Base-by-base conservation (phyloP, 2,797 vertebrate genomes). In the Enteromius afrohamiltoni region DNA sequence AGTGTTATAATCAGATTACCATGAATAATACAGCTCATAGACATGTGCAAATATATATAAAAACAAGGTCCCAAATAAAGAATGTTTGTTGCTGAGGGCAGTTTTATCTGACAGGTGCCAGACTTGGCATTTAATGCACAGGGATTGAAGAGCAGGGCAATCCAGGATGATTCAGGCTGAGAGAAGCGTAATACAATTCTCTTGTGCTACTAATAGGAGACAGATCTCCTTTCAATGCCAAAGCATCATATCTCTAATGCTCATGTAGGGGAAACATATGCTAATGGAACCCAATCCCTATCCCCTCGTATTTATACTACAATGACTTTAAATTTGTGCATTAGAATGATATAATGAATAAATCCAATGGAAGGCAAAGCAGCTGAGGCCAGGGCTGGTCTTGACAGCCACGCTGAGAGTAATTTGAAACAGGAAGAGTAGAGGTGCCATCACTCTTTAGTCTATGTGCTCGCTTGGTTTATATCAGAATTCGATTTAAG, bases 301-400 rank as follows among this genome's bases (percentile, higher is more conserved):
- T 88, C 84, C 47, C 62, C 84, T 86, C 70, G 76, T 84, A 88
- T 89, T 89, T 88, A 88, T 85, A 62, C 82, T 67, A 84, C 91
- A 87, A 90, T 90, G 82, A 83, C 88, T 90, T 91, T 91, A 88
- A 84, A 85, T 88, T 85, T 85, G 84, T 55, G 82, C 84, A 69
- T 89, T 90, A 87, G 87, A 87, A 84, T 81, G 58, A 87, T 82
- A 87, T 83, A 79, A 85, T 40, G 75, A 85, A 85, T 88, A 88
- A 89, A 88, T 89, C 86, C 60, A 69, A 73, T 68, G 83, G 77
- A 82, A 85, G 85, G 80, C 55, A 45, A 77, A 85, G 86, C 85
- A 87, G 88, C 86, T 88, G 87, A 85, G 86, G 75, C 49, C 79
- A 83, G 47, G 64, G 9, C 74, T 60, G 75, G 42, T 80, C 31